These are phyloP conservation scores for Drosophila meridionalis DNA, from an alignment of 2,888 invertebrate genomes.

Conservation along the genomic window DNA sequence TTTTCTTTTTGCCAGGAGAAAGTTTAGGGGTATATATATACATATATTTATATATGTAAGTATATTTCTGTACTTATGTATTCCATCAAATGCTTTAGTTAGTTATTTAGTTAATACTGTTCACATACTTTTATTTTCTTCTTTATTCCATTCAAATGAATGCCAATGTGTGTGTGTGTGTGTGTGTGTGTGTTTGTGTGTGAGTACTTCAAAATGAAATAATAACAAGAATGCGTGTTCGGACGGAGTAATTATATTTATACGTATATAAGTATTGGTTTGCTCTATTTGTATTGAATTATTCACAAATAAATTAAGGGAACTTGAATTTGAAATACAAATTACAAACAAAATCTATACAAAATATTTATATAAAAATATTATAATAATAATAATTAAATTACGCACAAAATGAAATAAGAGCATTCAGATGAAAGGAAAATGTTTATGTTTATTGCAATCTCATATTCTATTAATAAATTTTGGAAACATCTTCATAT, in stretches of 20 bases:
- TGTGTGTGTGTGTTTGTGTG: slow-evolving; percentile 4
- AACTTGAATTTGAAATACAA: slow-evolving; percentile 4
- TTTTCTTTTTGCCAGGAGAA: background rate
- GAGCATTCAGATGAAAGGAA: background rate
- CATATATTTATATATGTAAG: background rate
- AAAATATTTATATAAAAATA: slow-evolving; percentile 10
- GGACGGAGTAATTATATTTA: slow-evolving; percentile 67
- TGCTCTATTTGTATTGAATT: slow-evolving; percentile 28
- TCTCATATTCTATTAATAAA: background rate
- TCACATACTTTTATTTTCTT: slow-evolving; percentile 30
- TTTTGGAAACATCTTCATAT: background rate
- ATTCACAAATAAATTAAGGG: slow-evolving; percentile 27
- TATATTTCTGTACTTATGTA: slow-evolving; percentile 2
- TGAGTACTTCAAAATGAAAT: slow-evolving; percentile 23
- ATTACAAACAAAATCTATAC: background rate
- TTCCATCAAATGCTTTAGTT: slow-evolving; percentile 52
- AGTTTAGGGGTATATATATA: background rate
- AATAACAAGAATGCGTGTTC: slow-evolving; percentile 38
- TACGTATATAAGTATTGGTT: slow-evolving; percentile 15
- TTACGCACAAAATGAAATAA: background rate
- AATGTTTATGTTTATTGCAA: background rate
- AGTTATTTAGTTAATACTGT: slow-evolving; percentile 68
- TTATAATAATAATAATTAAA: background rate
- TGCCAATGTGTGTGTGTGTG: background rate
- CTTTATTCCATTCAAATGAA: slow-evolving; percentile 32